Evolutionary conservation across 2,113 vertebrate species (phyloP), one percentile per base, ranked within the genome.

Genomic region (Alectura lathami): DNA sequence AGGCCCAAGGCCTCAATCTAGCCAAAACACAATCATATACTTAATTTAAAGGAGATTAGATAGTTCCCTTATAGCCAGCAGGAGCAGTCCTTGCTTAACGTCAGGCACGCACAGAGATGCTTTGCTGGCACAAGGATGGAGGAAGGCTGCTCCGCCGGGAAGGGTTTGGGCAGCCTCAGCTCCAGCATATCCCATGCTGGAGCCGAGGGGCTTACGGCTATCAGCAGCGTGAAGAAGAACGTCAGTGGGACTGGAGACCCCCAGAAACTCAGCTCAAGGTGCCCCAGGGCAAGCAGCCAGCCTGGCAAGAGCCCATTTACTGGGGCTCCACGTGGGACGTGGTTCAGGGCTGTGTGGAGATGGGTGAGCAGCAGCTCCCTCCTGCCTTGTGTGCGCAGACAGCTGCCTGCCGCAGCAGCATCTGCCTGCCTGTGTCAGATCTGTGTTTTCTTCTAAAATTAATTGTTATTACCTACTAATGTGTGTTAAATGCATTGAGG

Each of bases 1-100:
- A 95, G 77, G 77, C 77, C 86, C 91, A 92, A 93, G 74, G 86
- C 86, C 89, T 77, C 95, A 92, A 1, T 73, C 86, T 84, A 93
- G 89, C 92, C 91, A 84, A 94, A 94, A 83, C 83, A 83, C 96
- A 91, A 92, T 95, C 92, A 91, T 96, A 95, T 79, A 92, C 92
- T 96, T 95, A 94, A 96, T 95, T 96, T 93, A 92, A 92, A 95
- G 89, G 80, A 92, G 91, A 94, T 96, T 77, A 94, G 83, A 75
- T 78, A 48, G 91, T 86, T 84, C 83, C 83, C 88, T 92, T 76
- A 56, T 94, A 96, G 86, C 29, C 88, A 56, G 79, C 42, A 42
- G 79, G 40, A 80, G 0, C 36, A 76, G 57, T 11, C 57, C 17
- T 3, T 17, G 42, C 85, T 63, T 11, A 3, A 0, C 4, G 6